Evolutionary conservation across 1,140 invertebrate genomes (phyloP), one percentile per base, ranked within the genome.

Genomic region (Drosophila repleta): DNA sequence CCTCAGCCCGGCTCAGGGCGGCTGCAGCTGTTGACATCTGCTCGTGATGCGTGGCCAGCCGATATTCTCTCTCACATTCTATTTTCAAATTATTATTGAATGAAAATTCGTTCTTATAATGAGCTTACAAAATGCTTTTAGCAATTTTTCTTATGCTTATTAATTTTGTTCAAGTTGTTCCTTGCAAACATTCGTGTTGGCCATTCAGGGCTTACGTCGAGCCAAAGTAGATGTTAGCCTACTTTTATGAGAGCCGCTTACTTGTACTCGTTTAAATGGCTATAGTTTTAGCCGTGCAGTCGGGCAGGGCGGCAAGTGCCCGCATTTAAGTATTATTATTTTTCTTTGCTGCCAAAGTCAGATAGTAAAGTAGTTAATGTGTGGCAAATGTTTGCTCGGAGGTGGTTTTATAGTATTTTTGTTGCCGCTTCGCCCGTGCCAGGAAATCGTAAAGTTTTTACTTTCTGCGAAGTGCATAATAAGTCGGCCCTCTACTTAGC

Each of bases 371-470:
- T 56, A 18, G 63, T 53, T 64, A 64, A 70, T 64, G 51, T 49
- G n/a, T 15, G 61, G 56, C 17, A 70, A 65, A 76, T 72, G 69
- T 76, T 75, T 61, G 63, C 55, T 39, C 29, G 15, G 53, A 70
- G 71, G 48, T 55, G 52, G 39, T 55, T 76, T 67, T 76, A 71
- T 52, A 51, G 61, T 62, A 66, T 71, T 79, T 78, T 66, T 67
- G 58, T 66, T 75, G 64, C 60, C 52, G 61, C 29, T 39, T 32
- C 37, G 32, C 49, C 41, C 63, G 41, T 66, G 61, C 45, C 69
- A 76, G 45, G 55, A 52, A 58, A 70, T 76, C 74, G 63, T 79
- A 73, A 79, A 76, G 57, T 72, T 72, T 76, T 67, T 60, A 79
- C 76, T 76, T 63, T 53, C 43, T 21, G 17, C 46, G 32, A 41